Base-by-base conservation (phyloP, 1,140 invertebrate species). In the Eumeta japonica region DNA sequence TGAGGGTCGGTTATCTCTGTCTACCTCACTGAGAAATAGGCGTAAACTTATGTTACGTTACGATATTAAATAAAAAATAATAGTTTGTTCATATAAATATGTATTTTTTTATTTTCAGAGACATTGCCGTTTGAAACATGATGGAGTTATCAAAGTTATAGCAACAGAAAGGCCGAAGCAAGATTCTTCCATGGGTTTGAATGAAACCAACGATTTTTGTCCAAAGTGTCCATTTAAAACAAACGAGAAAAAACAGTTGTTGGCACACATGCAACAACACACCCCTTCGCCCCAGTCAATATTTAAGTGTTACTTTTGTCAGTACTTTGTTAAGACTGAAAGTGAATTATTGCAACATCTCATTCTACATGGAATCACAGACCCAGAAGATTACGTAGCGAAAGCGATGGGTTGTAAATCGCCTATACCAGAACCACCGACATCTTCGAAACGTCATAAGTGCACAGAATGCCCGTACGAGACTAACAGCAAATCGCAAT, bases 401-500 rank as follows among this genome's bases (percentile, higher is more conserved):
- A 73, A 71, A 48, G 58, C 71, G 17, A 61, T 72, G 50, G 65
- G 57, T 10, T 49, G 55, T 19, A 74, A 67, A 53, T 62, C 59
- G 5, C 58, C 62, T 16, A 38, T 55, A 11, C 48, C 50, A 24
- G 68, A 75, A 24, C 32, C 16, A 15, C 20, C 30, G 39, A 37
- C 42, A 14, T 46, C 50, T 5, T 62, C 64, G 1, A 84, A 82
- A 52, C 77, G 84, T 39, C 86, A 87, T 58, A 81, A 80, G 50
- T 91, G 88, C 52, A 75, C 77, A 0, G 75, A 81, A 28, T 91
- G 89, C 62, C 88, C 89, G 0, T 90, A 89, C 59, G 85, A 86
- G 41, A 88, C 85, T 16, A 87, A 89, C 53, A 90, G 85, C 55
- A 89, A 89, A 62, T 87, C 87, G 28, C 89, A 92, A 58, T 89